Conservation (phyloP, 2,797 vertebrate genomes). For the Pristis pectinata region DNA sequence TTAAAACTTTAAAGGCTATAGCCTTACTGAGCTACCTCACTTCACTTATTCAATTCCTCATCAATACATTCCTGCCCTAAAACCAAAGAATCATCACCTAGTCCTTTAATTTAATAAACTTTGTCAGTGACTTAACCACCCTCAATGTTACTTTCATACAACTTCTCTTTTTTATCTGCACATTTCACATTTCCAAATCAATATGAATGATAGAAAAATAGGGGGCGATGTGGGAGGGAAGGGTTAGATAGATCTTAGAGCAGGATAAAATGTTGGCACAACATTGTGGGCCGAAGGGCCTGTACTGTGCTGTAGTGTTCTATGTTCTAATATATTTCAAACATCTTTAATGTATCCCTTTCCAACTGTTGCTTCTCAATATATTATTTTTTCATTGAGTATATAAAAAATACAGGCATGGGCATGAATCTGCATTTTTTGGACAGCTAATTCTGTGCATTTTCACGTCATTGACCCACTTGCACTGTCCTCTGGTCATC, state of each 20-base stretch:
- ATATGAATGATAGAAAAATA: too few relatives aligned
- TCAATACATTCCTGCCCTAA: not conserved
- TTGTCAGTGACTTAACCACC: not conserved
- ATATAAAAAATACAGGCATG: not conserved
- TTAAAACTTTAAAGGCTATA: too few relatives aligned
- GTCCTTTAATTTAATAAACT: not conserved
- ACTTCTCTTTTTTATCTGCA: not conserved
- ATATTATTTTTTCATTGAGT: not conserved
- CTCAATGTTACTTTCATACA: not conserved
- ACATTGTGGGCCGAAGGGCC: too few relatives aligned
- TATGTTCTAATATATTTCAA: too few relatives aligned
- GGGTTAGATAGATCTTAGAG: too few relatives aligned
- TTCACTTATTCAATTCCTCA: not conserved
- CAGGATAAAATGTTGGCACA: too few relatives aligned
- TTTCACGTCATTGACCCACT: not conserved
- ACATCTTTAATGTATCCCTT: not conserved
- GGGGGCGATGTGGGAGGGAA: too few relatives aligned
- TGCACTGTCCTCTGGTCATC: too few relatives aligned
- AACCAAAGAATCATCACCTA: not conserved
- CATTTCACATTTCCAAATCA: not conserved
- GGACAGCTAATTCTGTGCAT: not conserved
- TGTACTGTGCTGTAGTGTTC: too few relatives aligned
- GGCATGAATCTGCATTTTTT: not conserved
- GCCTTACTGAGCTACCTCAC: too few relatives aligned
- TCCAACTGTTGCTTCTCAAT: not conserved